These are phyloP conservation scores for Aleadryas rufinucha DNA, from an alignment of 2,113 vertebrate species.

Conservation along the genomic window DNA sequence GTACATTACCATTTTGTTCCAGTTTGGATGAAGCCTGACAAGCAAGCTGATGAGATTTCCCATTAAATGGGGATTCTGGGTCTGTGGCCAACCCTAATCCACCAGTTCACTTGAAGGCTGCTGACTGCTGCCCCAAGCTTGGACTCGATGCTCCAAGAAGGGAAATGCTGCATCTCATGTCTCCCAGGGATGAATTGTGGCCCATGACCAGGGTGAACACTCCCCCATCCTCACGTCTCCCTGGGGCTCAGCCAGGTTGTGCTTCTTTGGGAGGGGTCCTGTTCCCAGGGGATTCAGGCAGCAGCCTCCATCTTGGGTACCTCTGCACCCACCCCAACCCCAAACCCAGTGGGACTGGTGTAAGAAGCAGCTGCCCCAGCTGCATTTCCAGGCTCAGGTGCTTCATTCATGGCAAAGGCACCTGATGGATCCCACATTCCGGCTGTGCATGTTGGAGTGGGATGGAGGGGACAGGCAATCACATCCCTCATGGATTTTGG, in stretches of 20 bases:
- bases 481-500: not conserved
- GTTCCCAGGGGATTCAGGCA: not conserved
- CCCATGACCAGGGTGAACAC: fast-evolving
- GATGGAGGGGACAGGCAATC: not conserved
- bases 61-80: not conserved
- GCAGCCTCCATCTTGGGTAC: not conserved
- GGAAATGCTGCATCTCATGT: not conserved
- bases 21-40: not conserved
- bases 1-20: not conserved
- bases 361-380: fast-evolving
- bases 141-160: not conserved
- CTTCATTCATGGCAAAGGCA: not conserved
- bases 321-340: not conserved
- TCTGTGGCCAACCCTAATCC: not conserved
- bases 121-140: not conserved
- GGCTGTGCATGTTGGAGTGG: fast-evolving
- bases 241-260: not conserved
- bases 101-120: not conserved
- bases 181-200: fast-evolving
- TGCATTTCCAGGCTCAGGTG: not conserved
- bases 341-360: not conserved
- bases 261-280: not conserved
- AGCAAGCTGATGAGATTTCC: not conserved
- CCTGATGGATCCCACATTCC: not conserved
- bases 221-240: fast-evolving